phyloP scores from a whole-genome alignment of 2,113 vertebrate genomes.

The Octodon degus region DNA sequence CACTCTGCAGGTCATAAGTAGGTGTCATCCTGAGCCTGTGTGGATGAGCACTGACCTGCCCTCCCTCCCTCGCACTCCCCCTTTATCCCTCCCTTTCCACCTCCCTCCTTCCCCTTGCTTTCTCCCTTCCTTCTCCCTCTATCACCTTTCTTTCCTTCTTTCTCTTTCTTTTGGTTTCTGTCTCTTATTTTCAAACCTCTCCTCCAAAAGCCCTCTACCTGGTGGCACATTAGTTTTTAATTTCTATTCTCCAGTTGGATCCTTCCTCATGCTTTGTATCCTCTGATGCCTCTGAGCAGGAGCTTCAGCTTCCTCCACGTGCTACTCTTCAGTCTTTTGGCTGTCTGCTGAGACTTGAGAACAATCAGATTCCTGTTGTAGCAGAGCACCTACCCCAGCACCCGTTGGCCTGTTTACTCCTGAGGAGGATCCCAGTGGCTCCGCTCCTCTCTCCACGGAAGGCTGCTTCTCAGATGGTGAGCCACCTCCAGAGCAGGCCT shows the following conservation, averaged over 20 bases:
- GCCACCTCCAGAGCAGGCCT: not conserved
- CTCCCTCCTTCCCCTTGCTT: no score
- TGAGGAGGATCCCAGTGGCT: not conserved
- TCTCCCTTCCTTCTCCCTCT: not conserved
- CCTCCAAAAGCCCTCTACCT: not conserved
- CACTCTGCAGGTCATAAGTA: no score
- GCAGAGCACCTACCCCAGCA: not conserved
- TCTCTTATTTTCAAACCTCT: not conserved
- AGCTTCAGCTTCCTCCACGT: not conserved
- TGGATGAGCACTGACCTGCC: not conserved
- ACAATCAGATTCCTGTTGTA: not conserved
- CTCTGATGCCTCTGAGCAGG: not conserved
- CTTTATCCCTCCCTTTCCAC: no score
- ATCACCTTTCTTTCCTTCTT: not conserved
- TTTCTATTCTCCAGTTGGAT: not conserved
- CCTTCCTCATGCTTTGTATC: not conserved
- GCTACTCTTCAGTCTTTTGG: not conserved
- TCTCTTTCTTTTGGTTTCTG: no score
- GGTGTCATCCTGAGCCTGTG: not conserved
- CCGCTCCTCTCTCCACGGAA: not conserved
- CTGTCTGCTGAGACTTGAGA: not conserved
- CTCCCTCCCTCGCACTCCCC: not conserved
- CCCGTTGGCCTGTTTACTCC: not conserved
- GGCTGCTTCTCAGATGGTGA: not conserved
- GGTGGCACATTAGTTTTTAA: not conserved